A percentile compares a stretch with the other conserved stretches of the same genome.
Evolutionary conservation across 2,888 invertebrate genomes (phyloP).

Genomic region (Psylliodes chrysocephalus): DNA sequence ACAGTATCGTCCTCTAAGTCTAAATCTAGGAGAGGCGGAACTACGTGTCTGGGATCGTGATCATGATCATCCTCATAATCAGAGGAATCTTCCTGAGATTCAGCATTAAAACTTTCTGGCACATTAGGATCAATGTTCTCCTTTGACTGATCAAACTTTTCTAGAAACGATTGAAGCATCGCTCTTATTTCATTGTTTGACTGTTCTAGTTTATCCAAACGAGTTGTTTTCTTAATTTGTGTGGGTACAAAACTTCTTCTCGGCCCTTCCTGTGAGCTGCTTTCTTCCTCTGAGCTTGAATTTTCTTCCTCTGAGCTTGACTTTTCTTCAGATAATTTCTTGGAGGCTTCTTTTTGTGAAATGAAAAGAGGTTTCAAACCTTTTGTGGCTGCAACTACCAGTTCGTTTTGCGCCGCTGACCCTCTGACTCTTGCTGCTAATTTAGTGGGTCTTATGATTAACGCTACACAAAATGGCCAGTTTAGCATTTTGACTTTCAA

Average conservation of each 20-base stretch:
- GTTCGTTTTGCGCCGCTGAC: constrained; percentile 40
- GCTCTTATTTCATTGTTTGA: constrained; percentile 22
- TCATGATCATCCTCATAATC: not conserved
- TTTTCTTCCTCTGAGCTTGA: constrained; percentile 3
- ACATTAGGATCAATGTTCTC: not conserved
- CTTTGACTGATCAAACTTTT: not conserved
- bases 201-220: constrained; percentile 29
- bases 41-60: not conserved
- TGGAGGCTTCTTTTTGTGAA: constrained; percentile 36
- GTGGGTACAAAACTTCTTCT: not conserved
- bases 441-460: constrained; percentile 40
- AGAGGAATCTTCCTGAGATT: not conserved
- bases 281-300: constrained; percentile 3
- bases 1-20: not conserved
- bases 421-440: constrained; percentile 43
- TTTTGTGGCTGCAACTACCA: constrained; percentile 36
- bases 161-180: constrained; percentile 22
- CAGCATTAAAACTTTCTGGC: too few species aligned
- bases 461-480: constrained; percentile 46
- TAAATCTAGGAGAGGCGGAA: not conserved
- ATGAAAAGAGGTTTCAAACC: constrained; percentile 40
- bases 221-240: not conserved
- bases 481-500: constrained; percentile 45
- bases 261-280: constrained; percentile 1
- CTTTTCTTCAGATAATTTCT: constrained; percentile 1